Evolutionary conservation across 2,113 vertebrate genomes (phyloP), one percentile per base, ranked within the genome.

Genomic region (Plestiodon gilberti): DNA sequence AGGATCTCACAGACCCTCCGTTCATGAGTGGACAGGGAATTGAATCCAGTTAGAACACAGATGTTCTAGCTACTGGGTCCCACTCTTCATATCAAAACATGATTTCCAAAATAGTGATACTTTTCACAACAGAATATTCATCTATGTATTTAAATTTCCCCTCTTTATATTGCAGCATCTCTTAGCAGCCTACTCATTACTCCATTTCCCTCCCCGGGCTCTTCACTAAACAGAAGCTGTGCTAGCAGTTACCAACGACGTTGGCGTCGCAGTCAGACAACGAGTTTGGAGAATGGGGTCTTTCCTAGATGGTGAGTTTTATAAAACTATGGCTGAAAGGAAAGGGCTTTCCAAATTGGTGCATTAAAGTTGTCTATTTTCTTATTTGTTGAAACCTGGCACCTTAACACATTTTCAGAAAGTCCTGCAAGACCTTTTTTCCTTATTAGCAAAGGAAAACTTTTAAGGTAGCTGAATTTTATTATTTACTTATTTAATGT

Each of bases 191-290:
- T 99, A 94, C 95, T 99, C 87, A 98, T 99, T 95, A 99, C 99
- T 62, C 98, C 99, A 0, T 99, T 99, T 92, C 98, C 98, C 0
- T 99, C 99, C 0, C 99, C 99, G 48, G 98, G 99, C 92, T 99
- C 99, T 35, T 99, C 99, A 2, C 96, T 99, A 78, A 99, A 97
- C 90, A 98, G 98, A 95, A 99, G 99, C 95, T 99, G 98, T 96
- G 99, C 98, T 2, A 99, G 98, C 96, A 99, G 99, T 90, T 99
- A 99, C 96, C 98, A 99, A 94, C 95, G 99, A 62, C 98, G 99
- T 67, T 99, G 98, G 98, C 97, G 98, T 40, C 98, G 99, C 89
- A 99, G 98, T 91, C 98, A 99, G 95, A 99, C 99, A 7, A 99
- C 99, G 94, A 99, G 99, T 95, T 91, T 99, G 95, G 99, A 99